These are phyloP conservation scores for Cataglyphis albicans DNA, from an alignment of 2,888 invertebrate genomes.

Conservation along the genomic window DNA sequence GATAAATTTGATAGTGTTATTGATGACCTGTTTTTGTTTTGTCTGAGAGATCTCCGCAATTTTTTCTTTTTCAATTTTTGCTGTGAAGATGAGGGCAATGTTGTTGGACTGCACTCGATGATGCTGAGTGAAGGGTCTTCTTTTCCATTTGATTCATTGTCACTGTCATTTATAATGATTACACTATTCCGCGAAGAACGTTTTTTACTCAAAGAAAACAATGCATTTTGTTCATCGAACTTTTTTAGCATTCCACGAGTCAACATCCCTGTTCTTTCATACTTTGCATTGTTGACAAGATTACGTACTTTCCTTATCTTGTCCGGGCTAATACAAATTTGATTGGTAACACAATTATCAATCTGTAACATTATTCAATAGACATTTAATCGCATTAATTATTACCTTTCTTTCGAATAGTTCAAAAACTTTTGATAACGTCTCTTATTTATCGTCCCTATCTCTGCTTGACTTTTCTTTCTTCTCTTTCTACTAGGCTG, in stretches of 20 bases:
- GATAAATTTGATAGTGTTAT: neutral
- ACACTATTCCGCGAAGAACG: slow-evolving; percentile 59
- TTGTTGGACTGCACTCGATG: neutral
- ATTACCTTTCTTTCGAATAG: slow-evolving; percentile 61
- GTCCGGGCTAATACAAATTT: neutral
- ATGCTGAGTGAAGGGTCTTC: slow-evolving; percentile 12
- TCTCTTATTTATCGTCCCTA: too few species aligned
- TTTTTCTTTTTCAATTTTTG: slow-evolving; percentile 28
- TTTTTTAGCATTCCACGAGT: neutral
- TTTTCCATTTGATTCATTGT: slow-evolving; percentile 26
- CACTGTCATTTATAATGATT: slow-evolving; percentile 73
- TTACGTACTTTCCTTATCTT: neutral
- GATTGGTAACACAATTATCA: neutral
- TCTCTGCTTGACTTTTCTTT: neutral
- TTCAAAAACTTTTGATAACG: slow-evolving; percentile 58
- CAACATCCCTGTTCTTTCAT: neutral
- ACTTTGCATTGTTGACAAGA: neutral
- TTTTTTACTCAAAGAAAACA: neutral
- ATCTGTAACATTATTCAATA: neutral
- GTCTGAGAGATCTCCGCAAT: neutral
- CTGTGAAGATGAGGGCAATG: neutral
- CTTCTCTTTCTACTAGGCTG: neutral
- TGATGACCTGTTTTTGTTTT: neutral
- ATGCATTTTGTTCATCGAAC: neutral
- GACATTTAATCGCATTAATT: neutral